phyloP scores from a whole-genome alignment of 2,888 invertebrate genomes.

The Drosophila sordidula region DNA sequence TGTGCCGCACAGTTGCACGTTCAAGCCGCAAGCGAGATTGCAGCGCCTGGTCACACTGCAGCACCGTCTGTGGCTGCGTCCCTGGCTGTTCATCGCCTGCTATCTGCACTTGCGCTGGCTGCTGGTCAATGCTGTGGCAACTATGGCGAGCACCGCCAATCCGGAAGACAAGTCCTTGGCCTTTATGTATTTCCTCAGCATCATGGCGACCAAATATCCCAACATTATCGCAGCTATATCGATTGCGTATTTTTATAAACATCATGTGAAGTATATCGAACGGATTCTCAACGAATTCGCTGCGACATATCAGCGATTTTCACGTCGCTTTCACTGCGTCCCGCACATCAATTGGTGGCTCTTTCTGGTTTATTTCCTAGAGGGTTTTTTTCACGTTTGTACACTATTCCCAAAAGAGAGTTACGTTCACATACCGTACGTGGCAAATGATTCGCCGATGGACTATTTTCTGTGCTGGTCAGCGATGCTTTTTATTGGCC shows the following conservation, averaged over 20 bases:
- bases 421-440: conserved; percentile 8
- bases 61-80: conserved; percentile 51
- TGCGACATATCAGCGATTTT: conserved; percentile 5
- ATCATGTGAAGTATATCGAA: conserved; percentile 1
- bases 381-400: not conserved
- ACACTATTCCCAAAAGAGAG: no score
- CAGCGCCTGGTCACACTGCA: conserved; percentile 18
- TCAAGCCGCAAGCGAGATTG: conserved; percentile 10
- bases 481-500: conserved; percentile 16
- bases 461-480: not conserved
- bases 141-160: not conserved
- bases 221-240: conserved; percentile 6
- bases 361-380: not conserved
- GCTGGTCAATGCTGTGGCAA: rapidly evolving
- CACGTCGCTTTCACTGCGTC: conserved; percentile 3
- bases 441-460: rapidly evolving
- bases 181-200: conserved; percentile 22
- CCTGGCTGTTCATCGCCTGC: conserved; percentile 26
- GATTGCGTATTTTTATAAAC: conserved; percentile 26
- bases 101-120: not conserved
- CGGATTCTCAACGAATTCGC: conserved; percentile 43
- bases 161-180: not conserved
- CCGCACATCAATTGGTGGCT: conserved; percentile 50
- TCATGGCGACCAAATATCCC: not conserved
- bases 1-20: conserved; percentile 12